Evolutionary conservation across 92 coral and sea anemone genomes (phyloP), one percentile per base, ranked within the genome.

Genomic region (Palythoa grandis): DNA sequence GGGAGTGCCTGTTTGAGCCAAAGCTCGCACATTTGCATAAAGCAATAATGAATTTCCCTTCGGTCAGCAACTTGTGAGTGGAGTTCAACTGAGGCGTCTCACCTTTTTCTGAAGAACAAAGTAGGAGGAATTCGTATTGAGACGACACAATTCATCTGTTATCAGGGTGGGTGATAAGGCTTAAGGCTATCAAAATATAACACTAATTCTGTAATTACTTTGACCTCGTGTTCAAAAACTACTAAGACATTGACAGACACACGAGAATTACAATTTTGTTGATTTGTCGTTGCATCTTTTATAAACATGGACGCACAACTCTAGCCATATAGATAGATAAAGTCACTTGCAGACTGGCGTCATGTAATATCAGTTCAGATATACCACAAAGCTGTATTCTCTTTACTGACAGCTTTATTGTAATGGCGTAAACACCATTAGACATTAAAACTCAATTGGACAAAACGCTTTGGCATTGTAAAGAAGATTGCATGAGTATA

Each of bases 101-200:
- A 78, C 83, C 71, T 78, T 7, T 78, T 78, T 60, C 83, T 78
- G 83, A 78, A 38, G 69, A 29, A 24, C 3, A 14, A 37, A 58
- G 54, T 37, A 52, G 72, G 2, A 78, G 38, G 72, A 78, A 78
- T 78, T 78, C 83, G 60, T 48, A 77, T 35, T 57, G 54, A 7
- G 17, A 29, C 10, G 70, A 57, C 25, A 77, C n/a, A 20, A 53
- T 67, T 1, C 54, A 38, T 16, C 17, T 13, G 29, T 53, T 50
- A 0, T 48, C 8, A 40, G 10, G 82, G 82, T 77, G 68, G 56
- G 82, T 54, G 52, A 54, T 2, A 29, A 6, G 50, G 56, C 52
- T 13, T 2, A 29, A 6, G 50, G 56, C 52, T 13, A 16, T 19
- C 35, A 77, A 35, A 15, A 8, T 52, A 22, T 75, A 52, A 29